Conservation (phyloP, 2,113 vertebrate genomes). For the Urocolius indicus region DNA sequence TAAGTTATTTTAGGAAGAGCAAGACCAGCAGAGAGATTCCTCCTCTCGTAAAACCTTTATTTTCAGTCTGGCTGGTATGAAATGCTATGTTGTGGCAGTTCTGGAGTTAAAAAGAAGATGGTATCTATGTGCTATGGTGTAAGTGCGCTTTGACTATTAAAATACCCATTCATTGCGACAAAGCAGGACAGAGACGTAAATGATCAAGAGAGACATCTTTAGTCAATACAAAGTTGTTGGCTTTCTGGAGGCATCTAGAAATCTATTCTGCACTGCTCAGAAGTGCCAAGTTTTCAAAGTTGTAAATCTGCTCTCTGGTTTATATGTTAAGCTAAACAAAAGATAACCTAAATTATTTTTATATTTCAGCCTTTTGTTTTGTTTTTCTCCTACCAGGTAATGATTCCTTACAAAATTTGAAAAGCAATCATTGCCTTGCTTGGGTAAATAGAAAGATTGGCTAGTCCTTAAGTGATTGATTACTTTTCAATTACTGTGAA, state of each 20-base stretch:
- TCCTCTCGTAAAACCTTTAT: not conserved
- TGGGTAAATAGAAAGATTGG: conserved; percentile 51
- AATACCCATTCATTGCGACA: not conserved
- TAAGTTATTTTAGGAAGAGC: not conserved
- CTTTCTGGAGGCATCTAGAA: not conserved
- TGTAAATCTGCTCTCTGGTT: not conserved
- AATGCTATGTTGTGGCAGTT: not conserved
- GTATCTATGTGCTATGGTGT: not conserved
- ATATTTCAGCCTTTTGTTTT: not conserved
- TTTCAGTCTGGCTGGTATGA: not conserved
- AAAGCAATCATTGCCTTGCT: conserved; percentile 18
- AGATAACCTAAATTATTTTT: not conserved
- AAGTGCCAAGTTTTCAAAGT: not conserved
- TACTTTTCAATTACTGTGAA: conserved; percentile 59
- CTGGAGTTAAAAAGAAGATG: not conserved
- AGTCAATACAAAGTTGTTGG: not conserved
- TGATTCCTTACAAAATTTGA: conserved; percentile 31
- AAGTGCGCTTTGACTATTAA: not conserved
- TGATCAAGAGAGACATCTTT: not conserved
- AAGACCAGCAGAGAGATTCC: not conserved
- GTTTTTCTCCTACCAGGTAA: conserved; percentile 14
- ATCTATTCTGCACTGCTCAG: not conserved
- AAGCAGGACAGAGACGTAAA: not conserved
- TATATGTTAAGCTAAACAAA: not conserved
- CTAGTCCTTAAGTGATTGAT: conserved; percentile 51